A percentile compares a stretch with the other conserved stretches of the same genome.
These are phyloP conservation scores for Apodemia hepburni DNA, from an alignment of 2,888 invertebrate species.

Conservation along the genomic window DNA sequence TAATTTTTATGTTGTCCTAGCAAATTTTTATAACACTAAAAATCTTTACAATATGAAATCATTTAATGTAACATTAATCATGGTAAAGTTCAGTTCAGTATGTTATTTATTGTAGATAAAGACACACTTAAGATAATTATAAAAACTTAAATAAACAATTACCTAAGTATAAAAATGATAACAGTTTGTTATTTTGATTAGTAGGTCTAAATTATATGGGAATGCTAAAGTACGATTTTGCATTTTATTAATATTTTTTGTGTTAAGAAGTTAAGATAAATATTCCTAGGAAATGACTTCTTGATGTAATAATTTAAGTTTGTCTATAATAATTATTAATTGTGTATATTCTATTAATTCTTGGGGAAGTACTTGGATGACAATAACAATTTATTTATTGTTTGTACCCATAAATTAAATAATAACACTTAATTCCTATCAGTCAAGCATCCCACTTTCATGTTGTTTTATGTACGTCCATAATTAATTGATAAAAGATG, in stretches of 20 bases:
- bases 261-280: too few species aligned
- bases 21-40: too few species aligned
- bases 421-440: background rate
- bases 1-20: too few species aligned
- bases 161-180: conserved; percentile 33
- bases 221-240: background rate
- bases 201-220: conserved; percentile 4
- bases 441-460: background rate
- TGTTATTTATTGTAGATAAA: conserved; percentile 33
- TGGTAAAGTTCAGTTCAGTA: conserved; percentile 23
- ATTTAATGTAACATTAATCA: conserved; percentile 11
- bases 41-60: background rate
- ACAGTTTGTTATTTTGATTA: conserved; percentile 20
- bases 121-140: conserved; percentile 32
- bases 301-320: background rate
- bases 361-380: background rate
- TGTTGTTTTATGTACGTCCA: background rate
- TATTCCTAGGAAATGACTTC: background rate
- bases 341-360: background rate
- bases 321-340: background rate
- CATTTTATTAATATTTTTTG: background rate
- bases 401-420: background rate
- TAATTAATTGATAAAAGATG: background rate
- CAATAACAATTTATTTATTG: background rate
- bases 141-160: conserved; percentile 33